Base-by-base conservation (phyloP, 1,140 invertebrate species). In the Archivesica marissinica region DNA sequence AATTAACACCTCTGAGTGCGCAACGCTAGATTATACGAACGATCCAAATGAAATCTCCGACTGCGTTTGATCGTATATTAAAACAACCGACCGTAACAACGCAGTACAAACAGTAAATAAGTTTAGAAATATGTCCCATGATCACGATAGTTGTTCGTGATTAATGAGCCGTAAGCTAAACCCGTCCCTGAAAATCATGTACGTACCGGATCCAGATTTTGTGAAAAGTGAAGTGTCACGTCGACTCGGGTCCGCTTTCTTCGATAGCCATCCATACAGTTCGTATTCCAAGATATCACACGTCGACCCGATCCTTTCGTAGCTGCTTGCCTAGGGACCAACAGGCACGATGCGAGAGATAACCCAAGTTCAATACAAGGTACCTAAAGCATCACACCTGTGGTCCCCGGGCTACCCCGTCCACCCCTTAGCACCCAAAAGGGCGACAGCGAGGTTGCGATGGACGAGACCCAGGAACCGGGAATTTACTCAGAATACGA, bases 401-500 rank as follows among this genome's bases (percentile, higher is more conserved):
- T 83, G 80, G 80, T 83, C 80, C 68, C 56, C 17, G 52, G 80
- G 80, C 47, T 39, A 35, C 35, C 80, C 66, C 39, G 20, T n/a
- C 44, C 80, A 28, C 38, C 68, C 80, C 80, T 39, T 39, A 13
- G 28, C 17, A 13, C 25, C 68, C 64, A 17, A 50, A 30, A 83
- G 44, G 54, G 54, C 28, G 80, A 47, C 39, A 56, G 80, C 80
- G 68, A 56, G 80, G 80, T 75, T 54, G 80, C 80, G 39, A 47
- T 41, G 80, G 80, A 75, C 70, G 64, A 47, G 80, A 72, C 70
- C 80, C 80, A 15, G 41, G 68, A 83, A 83, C 80, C 80, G 80
- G 80, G 80, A 83, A 83, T 59, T 70, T 83, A 74, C 68, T 47
- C 80, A 52, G 70, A 72, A 83, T 70, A 83, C 80, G 70, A 83